phyloP scores from a whole-genome alignment of 1,140 invertebrate species.

The Coelopa frigida region DNA sequence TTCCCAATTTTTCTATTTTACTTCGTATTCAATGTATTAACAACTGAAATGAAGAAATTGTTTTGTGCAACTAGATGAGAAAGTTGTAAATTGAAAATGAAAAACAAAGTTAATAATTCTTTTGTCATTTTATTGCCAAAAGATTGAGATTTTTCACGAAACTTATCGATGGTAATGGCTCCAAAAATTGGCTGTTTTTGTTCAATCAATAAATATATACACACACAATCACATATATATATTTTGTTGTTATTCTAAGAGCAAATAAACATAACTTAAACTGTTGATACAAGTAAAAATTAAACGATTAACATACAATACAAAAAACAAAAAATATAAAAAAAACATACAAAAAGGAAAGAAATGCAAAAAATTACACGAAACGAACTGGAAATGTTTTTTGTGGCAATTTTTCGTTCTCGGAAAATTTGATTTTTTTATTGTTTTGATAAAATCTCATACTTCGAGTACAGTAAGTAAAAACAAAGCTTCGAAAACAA shows the following conservation, averaged over 20 bases:
- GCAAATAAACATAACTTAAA: slow-evolving; percentile 22
- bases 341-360: slow-evolving; percentile 14
- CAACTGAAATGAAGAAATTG: slow-evolving; percentile 9
- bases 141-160: slow-evolving; percentile 45
- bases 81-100: slow-evolving; percentile 19
- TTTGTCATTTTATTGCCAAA: slow-evolving; percentile 46
- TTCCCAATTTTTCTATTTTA: slow-evolving; percentile 4
- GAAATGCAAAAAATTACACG: slow-evolving; percentile 19
- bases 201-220: slow-evolving; percentile 34
- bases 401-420: no score
- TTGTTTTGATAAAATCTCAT: background rate
- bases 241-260: slow-evolving; percentile 44
- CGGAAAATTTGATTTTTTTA: slow-evolving; percentile 9
- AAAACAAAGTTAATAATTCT: slow-evolving; percentile 31
- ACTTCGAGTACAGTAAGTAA: slow-evolving; percentile 10
- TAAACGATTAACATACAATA: slow-evolving; percentile 18
- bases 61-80: slow-evolving; percentile 17
- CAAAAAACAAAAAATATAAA: slow-evolving; percentile 20
- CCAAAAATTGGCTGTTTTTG: slow-evolving; percentile 42
- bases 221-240: slow-evolving; percentile 33
- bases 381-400: slow-evolving; percentile 24
- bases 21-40: background rate
- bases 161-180: slow-evolving; percentile 46
- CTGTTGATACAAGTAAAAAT: slow-evolving; percentile 17
- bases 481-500: slow-evolving; percentile 8